A percentile compares a stretch with the other conserved stretches of the same genome.
phyloP scores from a whole-genome alignment of 2,113 vertebrate genomes.

The Lamprotornis superbus region DNA sequence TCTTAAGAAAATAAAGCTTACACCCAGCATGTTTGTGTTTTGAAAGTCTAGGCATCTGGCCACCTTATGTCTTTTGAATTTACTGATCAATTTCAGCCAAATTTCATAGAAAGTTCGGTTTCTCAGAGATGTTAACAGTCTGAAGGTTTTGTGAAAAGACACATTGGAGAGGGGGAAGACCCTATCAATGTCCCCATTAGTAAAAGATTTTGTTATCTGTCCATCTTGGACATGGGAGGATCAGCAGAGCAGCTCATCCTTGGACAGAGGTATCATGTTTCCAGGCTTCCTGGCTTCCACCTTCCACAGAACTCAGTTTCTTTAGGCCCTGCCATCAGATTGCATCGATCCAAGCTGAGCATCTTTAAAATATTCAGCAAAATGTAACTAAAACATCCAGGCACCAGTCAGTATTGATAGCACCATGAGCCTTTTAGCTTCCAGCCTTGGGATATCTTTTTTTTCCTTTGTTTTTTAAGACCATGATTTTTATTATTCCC shows the following conservation, averaged over 20 bases:
- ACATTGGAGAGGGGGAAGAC: background rate
- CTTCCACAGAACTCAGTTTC: background rate
- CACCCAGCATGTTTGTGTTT: background rate
- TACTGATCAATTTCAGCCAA: background rate
- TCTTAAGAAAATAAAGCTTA: background rate
- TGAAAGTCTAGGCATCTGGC: background rate
- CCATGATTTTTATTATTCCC: background rate
- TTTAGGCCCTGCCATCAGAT: background rate
- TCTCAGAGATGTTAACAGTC: background rate
- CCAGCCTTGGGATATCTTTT: background rate
- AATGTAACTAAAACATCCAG: background rate
- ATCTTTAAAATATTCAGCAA: background rate
- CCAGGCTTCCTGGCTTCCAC: background rate
- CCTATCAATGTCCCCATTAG: background rate
- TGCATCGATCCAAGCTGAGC: background rate
- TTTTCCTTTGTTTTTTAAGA: background rate
- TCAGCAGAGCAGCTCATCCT: background rate
- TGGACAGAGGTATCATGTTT: background rate
- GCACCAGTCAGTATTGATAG: background rate
- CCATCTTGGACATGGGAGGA: background rate
- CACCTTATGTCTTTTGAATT: background rate
- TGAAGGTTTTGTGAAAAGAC: background rate
- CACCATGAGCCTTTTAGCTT: background rate
- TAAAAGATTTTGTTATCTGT: background rate
- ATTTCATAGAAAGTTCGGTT: background rate